These are phyloP conservation scores for Aplidium turbinatum DNA, from an alignment of 23 tunicate genomes.

Conservation along the genomic window DNA sequence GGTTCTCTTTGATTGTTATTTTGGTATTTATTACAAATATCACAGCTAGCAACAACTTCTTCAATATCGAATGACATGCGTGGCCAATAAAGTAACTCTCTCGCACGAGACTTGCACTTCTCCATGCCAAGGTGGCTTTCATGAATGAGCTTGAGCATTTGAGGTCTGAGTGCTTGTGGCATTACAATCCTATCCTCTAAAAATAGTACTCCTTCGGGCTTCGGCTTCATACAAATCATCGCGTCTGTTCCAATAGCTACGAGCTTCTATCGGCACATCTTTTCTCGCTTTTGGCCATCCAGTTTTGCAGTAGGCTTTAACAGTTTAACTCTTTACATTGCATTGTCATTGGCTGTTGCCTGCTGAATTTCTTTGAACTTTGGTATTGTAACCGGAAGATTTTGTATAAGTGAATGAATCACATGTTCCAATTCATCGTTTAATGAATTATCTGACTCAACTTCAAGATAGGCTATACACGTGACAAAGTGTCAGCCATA, in stretches of 20 bases:
- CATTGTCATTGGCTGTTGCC: constrained; percentile 26
- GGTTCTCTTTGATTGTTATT: constrained; percentile 32
- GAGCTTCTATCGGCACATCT: constrained; percentile 23
- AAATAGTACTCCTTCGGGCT: constrained; percentile 46
- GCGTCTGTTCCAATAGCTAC: constrained; percentile 35
- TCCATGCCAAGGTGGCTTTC: constrained; percentile 49
- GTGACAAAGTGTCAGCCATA: constrained; percentile 54
- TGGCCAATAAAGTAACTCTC: constrained; percentile 48
- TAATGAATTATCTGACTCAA: not conserved
- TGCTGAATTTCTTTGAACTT: constrained; percentile 14
- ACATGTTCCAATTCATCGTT: constrained; percentile 33
- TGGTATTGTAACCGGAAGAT: constrained; percentile 14
- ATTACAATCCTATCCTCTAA: constrained; percentile 28
- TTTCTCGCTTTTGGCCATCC: constrained; percentile 39
- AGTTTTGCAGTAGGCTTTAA: constrained; percentile 3
- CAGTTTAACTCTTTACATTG: constrained; percentile 24
- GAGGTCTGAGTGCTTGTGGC: not conserved
- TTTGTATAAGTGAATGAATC: constrained; percentile 15
- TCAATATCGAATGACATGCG: constrained; percentile 39
- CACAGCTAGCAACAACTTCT: constrained; percentile 10
- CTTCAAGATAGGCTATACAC: constrained; percentile 23
- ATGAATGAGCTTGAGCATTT: constrained; percentile 44
- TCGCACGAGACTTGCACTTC: constrained; percentile 51
- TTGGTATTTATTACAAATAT: constrained; percentile 26
- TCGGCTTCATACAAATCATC: constrained; percentile 21